Evolutionary conservation across 2,888 invertebrate species (phyloP).

Genomic region (Cheilosia scutellata): DNA sequence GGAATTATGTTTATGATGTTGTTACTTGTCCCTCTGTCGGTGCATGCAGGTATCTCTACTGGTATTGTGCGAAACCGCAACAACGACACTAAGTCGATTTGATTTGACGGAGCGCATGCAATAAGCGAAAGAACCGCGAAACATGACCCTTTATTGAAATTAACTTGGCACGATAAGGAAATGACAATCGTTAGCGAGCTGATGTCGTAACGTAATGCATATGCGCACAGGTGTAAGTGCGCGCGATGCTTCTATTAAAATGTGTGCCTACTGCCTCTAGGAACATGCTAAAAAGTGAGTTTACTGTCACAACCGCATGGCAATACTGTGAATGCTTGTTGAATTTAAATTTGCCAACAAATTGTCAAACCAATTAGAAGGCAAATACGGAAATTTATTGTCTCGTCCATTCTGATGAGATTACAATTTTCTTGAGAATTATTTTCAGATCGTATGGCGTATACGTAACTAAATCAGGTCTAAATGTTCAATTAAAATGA

Average conservation of each 20-base stretch:
- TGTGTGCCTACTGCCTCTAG: neutral
- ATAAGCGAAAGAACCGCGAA: slow-evolving; percentile 75
- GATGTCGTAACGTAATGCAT: slow-evolving; percentile 52
- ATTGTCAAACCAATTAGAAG: neutral
- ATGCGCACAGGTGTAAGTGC: neutral
- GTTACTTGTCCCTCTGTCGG: slow-evolving; percentile 1
- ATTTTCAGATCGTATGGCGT: slow-evolving; percentile 31
- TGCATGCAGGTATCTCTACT: neutral
- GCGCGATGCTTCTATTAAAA: neutral
- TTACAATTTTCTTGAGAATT: neutral
- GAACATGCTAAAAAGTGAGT: slow-evolving; percentile 7
- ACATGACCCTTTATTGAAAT: slow-evolving; percentile 58
- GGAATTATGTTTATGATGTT: slow-evolving; percentile 61
- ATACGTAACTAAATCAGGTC: slow-evolving; percentile 50
- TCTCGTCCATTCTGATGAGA: slow-evolving; percentile 23
- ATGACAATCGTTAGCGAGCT: slow-evolving; percentile 25
- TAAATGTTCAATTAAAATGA: slow-evolving; percentile 34
- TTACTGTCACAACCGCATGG: slow-evolving; percentile 33
- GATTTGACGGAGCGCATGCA: slow-evolving; percentile 54
- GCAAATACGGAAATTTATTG: slow-evolving; percentile 7
- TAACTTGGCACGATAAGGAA: slow-evolving; percentile 52
- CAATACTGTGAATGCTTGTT: slow-evolving; percentile 30
- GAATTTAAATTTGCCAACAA: slow-evolving; percentile 44
- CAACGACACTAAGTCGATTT: slow-evolving; percentile 59
- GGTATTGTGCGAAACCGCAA: slow-evolving; percentile 24